Evolutionary conservation across 2,888 invertebrate genomes (phyloP), one percentile per base, ranked within the genome.

Genomic region (Drosophila flavopinicola): DNA sequence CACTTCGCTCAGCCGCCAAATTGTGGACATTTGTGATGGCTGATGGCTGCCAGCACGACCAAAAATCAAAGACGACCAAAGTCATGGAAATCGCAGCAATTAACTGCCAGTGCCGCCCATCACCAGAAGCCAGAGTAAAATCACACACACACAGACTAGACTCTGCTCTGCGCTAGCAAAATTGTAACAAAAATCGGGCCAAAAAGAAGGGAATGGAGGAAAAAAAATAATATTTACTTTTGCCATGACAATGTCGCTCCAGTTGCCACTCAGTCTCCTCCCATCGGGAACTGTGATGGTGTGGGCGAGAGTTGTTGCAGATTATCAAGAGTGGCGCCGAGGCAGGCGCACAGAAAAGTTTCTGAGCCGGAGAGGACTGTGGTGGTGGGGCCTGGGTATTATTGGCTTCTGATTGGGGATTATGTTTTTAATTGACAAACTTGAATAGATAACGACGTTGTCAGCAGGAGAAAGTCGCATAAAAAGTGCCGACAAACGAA

Each of bases 351-450:
- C 20, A 54, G 29, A 9, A 35, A 41, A 68, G 51, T 51, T 59
- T 42, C 42, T 67, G 20, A 20, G 42, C 6, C 13, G 13, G 25
- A 25, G 32, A 0, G 30, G n/a, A 6, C n/a, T 15, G n/a, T 7
- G 7, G 49, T 13, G 6, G 24, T 35, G 9, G 57, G 57, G 17
- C 29, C 63, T 33, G 41, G 68, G 87, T 87, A 75, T 83, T 83
- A 87, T 87, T 83, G 87, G 83, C 87, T 83, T 85, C 83, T 87
- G 83, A 87, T 83, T 83, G 83, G 86, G 83, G 83, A 83, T 83
- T 83, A 87, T 78, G 79, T 82, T 83, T 83, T 83, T 83, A 83
- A 83, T 83, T 83, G 83, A 85, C 83, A 87, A 83, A 83, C 87
- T 83, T 85, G 83, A 85, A 83, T 85, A 78, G 87, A 70, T 83